phyloP scores from a whole-genome alignment of 2,888 invertebrate species.

The Bembecia ichneumoniformis region DNA sequence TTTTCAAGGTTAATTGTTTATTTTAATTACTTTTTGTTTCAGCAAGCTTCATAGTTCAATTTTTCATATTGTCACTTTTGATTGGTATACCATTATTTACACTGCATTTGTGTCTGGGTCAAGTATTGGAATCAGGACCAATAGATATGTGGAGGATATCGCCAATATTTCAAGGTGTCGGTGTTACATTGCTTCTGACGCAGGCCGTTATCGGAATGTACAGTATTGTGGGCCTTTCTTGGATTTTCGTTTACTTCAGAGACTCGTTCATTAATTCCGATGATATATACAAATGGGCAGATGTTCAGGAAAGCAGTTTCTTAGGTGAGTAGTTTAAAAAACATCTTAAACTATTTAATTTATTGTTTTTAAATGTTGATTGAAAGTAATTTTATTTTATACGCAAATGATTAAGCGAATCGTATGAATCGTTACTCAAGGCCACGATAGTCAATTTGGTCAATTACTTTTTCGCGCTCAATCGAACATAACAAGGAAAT shows the following conservation, averaged over 20 bases:
- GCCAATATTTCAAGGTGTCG: conserved; percentile 92
- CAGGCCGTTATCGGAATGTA: conserved; percentile 89
- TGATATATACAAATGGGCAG: conserved; percentile 86
- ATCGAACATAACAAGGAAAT: conserved; percentile 2
- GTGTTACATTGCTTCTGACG: conserved; percentile 83
- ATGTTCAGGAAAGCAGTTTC: conserved; percentile 79
- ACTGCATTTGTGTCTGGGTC: conserved; percentile 87
- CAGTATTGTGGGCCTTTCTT: conserved; percentile 90
- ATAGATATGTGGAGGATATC: conserved; percentile 95
- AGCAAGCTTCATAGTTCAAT: conserved; percentile 91
- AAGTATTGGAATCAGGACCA: conserved; percentile 86
- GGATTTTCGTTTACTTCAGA: conserved; percentile 90
- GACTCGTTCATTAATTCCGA: conserved; percentile 88
- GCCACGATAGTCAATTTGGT: conserved; percentile 16
- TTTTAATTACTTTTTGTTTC: conserved; percentile 38
- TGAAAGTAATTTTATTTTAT: no score
- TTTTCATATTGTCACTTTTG: conserved; percentile 84
- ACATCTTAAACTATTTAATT: no score
- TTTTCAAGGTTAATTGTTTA: background rate
- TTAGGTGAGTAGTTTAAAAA: conserved; percentile 72
- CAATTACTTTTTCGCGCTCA: conserved; percentile 21
- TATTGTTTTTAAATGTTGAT: no score
- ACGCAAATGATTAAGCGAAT: no score
- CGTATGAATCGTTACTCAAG: no score
- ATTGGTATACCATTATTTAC: conserved; percentile 89